A percentile compares a stretch with the other conserved stretches of the same genome.
Evolutionary conservation across 2,888 invertebrate genomes (phyloP).

Genomic region (Ormyrus pomaceus): DNA sequence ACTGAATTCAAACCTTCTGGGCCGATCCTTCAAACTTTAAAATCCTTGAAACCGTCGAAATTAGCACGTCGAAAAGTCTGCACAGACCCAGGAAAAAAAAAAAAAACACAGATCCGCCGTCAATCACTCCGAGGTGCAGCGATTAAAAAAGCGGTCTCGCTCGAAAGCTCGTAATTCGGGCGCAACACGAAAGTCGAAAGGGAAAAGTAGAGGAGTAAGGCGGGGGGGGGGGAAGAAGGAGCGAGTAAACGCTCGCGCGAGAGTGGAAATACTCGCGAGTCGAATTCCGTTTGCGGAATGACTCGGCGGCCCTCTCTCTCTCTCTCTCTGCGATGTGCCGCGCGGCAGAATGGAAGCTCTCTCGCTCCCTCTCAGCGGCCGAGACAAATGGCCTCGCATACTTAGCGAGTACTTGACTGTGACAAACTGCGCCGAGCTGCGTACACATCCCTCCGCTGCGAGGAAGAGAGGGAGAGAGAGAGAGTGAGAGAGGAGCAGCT

Average conservation of each 20-base stretch:
- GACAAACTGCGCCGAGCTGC: constrained; percentile 69
- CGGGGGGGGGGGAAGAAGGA: background rate
- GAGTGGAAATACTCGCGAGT: constrained; percentile 50
- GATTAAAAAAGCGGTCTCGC: too few species aligned
- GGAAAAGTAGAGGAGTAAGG: too few species aligned
- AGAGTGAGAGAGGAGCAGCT: constrained; percentile 8
- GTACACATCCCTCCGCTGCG: constrained; percentile 1
- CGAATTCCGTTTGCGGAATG: constrained; percentile 61
- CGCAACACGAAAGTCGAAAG: too few species aligned
- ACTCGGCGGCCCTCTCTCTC: constrained; percentile 49
- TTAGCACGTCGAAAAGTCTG: too few species aligned
- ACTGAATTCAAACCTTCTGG: too few species aligned
- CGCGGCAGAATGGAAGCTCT: constrained; percentile 63
- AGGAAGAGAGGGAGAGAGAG: background rate
- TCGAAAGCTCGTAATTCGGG: too few species aligned
- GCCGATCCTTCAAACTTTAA: too few species aligned
- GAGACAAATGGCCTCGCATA: constrained; percentile 73
- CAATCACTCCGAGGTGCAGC: too few species aligned
- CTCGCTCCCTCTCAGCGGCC: background rate
- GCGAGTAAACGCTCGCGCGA: background rate
- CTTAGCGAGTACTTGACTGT: constrained; percentile 72
- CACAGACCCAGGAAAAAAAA: too few species aligned
- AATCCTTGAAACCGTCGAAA: too few species aligned
- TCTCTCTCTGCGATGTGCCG: background rate
- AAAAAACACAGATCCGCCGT: too few species aligned